phyloP scores from a whole-genome alignment of 2,113 vertebrate species.

The Crotalus horridus region DNA sequence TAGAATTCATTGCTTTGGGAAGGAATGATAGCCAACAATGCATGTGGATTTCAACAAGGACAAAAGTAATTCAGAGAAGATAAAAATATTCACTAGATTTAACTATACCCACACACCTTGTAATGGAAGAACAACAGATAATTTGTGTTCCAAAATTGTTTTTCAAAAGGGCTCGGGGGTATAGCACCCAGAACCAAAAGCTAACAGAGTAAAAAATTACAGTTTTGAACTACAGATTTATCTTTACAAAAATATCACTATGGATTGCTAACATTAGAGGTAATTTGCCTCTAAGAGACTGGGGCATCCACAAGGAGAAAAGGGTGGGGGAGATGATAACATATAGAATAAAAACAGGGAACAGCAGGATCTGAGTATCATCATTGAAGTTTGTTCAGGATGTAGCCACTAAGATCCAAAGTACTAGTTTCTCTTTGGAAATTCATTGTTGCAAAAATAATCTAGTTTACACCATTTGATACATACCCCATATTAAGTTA shows the following conservation, averaged over 20 bases:
- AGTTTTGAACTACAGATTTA: neutral
- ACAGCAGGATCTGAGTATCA: neutral
- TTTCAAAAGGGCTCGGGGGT: neutral
- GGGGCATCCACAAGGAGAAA: neutral
- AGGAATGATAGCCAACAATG: neutral
- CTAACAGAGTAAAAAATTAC: neutral
- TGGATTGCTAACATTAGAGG: neutral
- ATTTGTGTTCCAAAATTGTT: neutral
- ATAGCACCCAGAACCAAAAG: neutral
- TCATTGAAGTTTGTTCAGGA: neutral
- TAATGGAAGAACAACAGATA: neutral
- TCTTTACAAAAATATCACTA: neutral
- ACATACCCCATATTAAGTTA: neutral
- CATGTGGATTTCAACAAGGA: neutral
- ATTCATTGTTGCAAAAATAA: neutral
- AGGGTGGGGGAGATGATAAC: neutral
- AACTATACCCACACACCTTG: neutral
- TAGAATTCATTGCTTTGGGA: neutral
- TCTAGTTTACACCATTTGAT: neutral
- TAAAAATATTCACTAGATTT: neutral
- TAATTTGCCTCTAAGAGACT: neutral
- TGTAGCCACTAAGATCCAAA: neutral
- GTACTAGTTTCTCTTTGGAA: neutral
- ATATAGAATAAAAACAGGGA: neutral
- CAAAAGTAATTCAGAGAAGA: neutral